Evolutionary conservation across 2,797 vertebrate genomes (phyloP).

Genomic region (Poeciliopsis gracilis): DNA sequence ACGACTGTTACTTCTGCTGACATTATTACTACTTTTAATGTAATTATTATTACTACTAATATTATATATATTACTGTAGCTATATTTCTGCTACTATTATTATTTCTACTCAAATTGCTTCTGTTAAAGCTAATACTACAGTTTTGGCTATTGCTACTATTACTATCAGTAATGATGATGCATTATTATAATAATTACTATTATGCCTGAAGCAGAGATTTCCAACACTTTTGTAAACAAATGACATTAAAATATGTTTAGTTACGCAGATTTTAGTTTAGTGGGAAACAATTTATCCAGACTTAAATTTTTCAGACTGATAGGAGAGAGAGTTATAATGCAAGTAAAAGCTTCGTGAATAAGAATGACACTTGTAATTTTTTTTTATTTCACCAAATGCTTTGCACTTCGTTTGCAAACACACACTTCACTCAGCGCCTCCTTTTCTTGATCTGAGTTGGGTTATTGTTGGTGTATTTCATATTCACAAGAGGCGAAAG

Average conservation of each 20-base stretch:
- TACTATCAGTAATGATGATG: neutral
- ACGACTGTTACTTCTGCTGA: neutral
- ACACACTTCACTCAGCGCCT: neutral
- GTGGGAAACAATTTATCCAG: neutral
- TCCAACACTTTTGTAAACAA: neutral
- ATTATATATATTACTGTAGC: neutral
- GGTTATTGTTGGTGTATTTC: neutral
- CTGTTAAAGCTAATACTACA: neutral
- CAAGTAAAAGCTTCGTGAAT: neutral
- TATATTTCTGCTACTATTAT: neutral
- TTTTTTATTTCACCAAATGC: neutral
- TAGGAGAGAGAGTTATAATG: neutral
- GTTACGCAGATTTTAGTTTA: neutral
- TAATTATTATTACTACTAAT: neutral
- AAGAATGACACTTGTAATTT: neutral
- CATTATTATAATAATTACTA: neutral
- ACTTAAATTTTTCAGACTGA: neutral
- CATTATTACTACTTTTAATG: neutral
- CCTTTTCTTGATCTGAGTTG: neutral
- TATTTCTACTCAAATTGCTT: neutral
- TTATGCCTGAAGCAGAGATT: neutral
- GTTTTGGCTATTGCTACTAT: neutral
- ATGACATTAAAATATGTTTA: neutral
- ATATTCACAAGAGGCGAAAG: neutral
- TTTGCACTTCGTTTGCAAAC: neutral